These are phyloP conservation scores for Thinocorus orbignyianus DNA, from an alignment of 2,113 vertebrate genomes.

Conservation along the genomic window DNA sequence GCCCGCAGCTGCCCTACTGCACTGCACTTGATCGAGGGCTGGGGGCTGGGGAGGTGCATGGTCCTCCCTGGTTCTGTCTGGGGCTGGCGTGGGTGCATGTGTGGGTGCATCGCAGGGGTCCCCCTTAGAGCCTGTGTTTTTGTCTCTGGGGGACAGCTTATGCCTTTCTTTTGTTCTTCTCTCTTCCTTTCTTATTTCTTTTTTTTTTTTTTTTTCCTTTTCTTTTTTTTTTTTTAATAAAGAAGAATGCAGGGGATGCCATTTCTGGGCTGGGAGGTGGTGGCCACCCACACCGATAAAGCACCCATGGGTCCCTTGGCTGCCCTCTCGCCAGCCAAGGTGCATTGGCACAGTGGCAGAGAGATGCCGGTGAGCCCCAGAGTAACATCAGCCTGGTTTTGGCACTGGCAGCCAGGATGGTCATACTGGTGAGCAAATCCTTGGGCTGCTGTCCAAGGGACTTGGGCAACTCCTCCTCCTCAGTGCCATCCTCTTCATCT, in stretches of 20 bases:
- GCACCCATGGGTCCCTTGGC: neutral
- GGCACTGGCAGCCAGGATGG: neutral
- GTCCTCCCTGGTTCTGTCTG: neutral
- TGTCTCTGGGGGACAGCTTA: neutral
- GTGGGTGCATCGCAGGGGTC: neutral
- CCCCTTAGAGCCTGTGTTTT: neutral
- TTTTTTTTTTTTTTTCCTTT: too few relatives aligned
- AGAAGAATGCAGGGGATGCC: accelerated
- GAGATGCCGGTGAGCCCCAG: neutral
- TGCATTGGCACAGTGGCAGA: neutral
- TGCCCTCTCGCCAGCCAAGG: neutral
- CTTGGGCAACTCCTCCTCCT: neutral
- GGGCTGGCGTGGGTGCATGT: neutral
- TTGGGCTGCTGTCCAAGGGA: neutral
- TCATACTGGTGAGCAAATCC: neutral
- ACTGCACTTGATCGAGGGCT: slow-evolving; percentile 38
- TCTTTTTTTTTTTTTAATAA: neutral
- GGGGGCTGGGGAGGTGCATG: neutral
- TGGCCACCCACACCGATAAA: neutral
- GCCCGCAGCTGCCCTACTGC: slow-evolving; percentile 15
- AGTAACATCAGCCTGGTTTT: neutral
- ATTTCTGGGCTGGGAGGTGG: neutral
- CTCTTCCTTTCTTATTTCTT: neutral
- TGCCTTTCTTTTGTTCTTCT: neutral
- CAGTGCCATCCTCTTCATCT: accelerated